Base-by-base conservation (phyloP, 2,888 invertebrate genomes). In the Hemicrepidius hirtus region DNA sequence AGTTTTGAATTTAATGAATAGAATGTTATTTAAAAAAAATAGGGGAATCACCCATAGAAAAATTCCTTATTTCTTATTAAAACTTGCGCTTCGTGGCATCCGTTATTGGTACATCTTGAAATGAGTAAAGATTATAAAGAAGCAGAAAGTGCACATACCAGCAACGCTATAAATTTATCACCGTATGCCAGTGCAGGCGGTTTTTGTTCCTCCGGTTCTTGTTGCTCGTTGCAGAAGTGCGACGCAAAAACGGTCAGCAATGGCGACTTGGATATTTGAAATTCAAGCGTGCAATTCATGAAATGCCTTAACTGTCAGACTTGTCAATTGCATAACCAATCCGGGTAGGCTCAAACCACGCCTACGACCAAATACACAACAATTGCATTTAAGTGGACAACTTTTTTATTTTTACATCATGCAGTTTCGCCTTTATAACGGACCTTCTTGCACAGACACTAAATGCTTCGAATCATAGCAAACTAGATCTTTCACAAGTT, bases 261-360 rank as follows among this genome's bases (percentile, higher is more conserved):
- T 80, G 81, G 80, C 81, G 79, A 79, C 79, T 77, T 72, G 74
- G 77, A 76, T 76, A 78, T 82, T 82, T 80, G 77, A 82, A 82
- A 81, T 81, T 80, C 82, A 79, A 75, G 77, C 78, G 76, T 77
- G 80, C 79, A 79, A 80, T 80, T 79, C 79, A 80, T 78, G 81
- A 80, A 80, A 81, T 81, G 70, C 75, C 68, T 73, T 71, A 78
- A 76, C 76, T 69, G 75, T 77, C 76, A 77, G 72, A 73, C 75
- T 76, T 77, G 82, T 82, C 82, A 82, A 82, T 81, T 79, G 82
- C 76, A 68, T 78, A 79, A 79, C 83, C 83, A 83, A 83, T 83
- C 77, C 73, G 77, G 76, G 75, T 76, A 53, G 67, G 60, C 53
- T 40, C 66, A 24, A 63, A 68, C 81, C 83, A 82, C 82, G 82